phyloP scores from a whole-genome alignment of 2,797 vertebrate genomes.

The Delichon dasypus region DNA sequence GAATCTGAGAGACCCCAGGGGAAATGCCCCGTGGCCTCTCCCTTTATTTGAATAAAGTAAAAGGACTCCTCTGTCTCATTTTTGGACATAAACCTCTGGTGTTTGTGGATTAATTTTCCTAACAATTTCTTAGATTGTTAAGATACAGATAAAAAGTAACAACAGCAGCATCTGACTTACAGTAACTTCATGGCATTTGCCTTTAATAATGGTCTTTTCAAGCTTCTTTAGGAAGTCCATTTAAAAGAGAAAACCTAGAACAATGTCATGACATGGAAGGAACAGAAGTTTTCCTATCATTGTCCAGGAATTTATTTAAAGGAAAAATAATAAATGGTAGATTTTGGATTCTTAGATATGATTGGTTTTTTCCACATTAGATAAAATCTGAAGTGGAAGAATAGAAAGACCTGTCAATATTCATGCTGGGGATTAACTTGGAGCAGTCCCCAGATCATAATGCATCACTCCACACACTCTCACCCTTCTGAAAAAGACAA shows the following conservation, averaged over 20 bases:
- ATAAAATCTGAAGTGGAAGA: background rate
- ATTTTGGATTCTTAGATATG: background rate
- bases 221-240: background rate
- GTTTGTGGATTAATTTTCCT: too few species aligned
- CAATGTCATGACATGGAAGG: background rate
- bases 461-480: accelerated
- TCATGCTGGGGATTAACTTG: background rate
- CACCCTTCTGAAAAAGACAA: background rate
- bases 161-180: background rate
- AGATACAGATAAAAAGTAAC: background rate
- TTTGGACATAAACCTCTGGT: too few species aligned
- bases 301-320: background rate
- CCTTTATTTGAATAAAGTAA: too few species aligned
- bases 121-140: background rate
- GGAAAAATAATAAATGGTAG: background rate
- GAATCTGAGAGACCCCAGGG: too few species aligned
- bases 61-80: too few species aligned
- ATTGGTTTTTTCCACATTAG: too few species aligned
- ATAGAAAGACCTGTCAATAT: background rate
- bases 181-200: background rate
- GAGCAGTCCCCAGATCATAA: background rate
- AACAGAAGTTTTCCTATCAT: background rate
- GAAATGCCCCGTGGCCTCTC: too few species aligned
- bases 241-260: background rate
- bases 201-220: background rate